These are phyloP conservation scores for Chelon auratus DNA, from an alignment of 2,797 vertebrate species.

Conservation along the genomic window DNA sequence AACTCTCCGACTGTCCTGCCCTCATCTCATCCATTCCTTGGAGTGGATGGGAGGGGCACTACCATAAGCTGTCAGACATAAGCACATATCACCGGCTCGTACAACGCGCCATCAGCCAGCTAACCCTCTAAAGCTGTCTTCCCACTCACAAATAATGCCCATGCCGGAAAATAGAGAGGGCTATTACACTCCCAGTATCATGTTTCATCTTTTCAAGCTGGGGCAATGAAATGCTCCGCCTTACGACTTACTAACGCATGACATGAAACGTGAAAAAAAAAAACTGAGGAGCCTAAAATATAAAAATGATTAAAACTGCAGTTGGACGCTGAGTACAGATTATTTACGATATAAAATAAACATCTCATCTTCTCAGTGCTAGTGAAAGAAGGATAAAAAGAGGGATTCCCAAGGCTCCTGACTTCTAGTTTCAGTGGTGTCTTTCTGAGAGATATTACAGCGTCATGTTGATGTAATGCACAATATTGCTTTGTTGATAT, in stretches of 20 bases:
- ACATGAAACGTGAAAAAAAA: conserved; percentile 47
- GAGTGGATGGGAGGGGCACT: conserved; percentile 54
- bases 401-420: not conserved
- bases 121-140: conserved; percentile 77
- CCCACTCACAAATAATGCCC: conserved; percentile 74
- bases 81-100: conserved; percentile 71
- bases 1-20: conserved; percentile 26
- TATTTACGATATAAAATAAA: conserved; percentile 62
- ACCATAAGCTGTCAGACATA: conserved; percentile 68
- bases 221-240: conserved; percentile 58
- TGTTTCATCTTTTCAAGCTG: conserved; percentile 71
- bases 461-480: conserved; percentile 1
- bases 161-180: conserved; percentile 70
- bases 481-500: not conserved
- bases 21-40: conserved; percentile 38
- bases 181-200: conserved; percentile 64
- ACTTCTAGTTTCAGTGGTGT: conserved; percentile 34
- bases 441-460: conserved; percentile 22
- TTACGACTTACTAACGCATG: conserved; percentile 64
- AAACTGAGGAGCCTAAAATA: conserved; percentile 18
- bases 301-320: conserved; percentile 66
- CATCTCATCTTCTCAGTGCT: conserved; percentile 27
- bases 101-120: conserved; percentile 66
- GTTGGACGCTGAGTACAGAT: conserved; percentile 49
- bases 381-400: conserved; percentile 11